Evolutionary conservation across 1,140 invertebrate genomes (phyloP).

Genomic region (Ceratoteleas bidentatus): DNA sequence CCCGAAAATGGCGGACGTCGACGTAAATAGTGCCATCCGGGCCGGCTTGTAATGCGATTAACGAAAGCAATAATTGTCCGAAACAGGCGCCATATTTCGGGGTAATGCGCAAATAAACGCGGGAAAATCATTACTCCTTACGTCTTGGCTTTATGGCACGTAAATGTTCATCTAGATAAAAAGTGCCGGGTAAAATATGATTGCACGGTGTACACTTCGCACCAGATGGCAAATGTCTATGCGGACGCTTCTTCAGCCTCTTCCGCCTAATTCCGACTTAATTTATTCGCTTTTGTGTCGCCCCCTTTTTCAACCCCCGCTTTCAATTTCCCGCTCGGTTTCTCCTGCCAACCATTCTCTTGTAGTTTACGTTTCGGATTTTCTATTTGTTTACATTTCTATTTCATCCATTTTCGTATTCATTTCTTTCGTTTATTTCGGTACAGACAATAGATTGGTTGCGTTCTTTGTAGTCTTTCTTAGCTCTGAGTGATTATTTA

Average conservation of each 20-base stretch:
- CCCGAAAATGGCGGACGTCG: not conserved
- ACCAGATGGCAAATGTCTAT: constrained; percentile 40
- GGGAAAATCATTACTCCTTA: constrained; percentile 52
- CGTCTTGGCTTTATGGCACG: constrained; percentile 40
- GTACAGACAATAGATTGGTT: too few relatives aligned
- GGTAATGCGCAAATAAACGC: constrained; percentile 48
- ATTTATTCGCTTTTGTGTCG: constrained; percentile 20
- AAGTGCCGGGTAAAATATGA: constrained; percentile 41
- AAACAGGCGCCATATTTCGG: constrained; percentile 28
- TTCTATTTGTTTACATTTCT: not conserved
- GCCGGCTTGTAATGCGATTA: constrained; percentile 16
- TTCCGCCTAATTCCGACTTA: constrained; percentile 29
- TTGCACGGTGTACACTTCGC: constrained; percentile 23
- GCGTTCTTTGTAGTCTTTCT: too few relatives aligned
- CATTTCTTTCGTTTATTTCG: too few relatives aligned
- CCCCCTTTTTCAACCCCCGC: not conserved
- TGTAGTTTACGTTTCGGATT: not conserved
- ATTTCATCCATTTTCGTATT: too few relatives aligned
- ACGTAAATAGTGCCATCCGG: constrained; percentile 20
- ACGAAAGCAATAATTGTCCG: constrained; percentile 50
- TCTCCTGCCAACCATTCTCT: not conserved
- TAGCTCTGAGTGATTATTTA: too few relatives aligned
- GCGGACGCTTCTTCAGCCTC: constrained; percentile 18
- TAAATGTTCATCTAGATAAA: constrained; percentile 42
- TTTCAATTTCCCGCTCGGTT: not conserved